Evolutionary conservation across 2,113 vertebrate species (phyloP).

Genomic region (Cacatua alba): DNA sequence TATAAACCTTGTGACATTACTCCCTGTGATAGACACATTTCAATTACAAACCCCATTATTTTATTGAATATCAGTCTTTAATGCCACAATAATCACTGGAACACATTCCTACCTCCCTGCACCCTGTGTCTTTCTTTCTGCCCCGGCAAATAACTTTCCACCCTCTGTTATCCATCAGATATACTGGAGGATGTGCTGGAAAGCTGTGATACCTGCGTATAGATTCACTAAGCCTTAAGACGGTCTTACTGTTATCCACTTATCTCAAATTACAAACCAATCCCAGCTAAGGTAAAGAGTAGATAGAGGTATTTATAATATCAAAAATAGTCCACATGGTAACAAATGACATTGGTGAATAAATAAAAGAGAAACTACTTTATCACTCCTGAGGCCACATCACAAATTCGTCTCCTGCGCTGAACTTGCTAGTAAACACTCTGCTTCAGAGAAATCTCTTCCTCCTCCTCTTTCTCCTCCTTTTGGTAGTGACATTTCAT

Average conservation of each 20-base stretch:
- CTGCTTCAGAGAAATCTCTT: neutral
- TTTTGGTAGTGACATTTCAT: neutral
- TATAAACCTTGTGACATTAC: neutral
- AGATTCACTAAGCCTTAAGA: neutral
- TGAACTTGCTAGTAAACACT: neutral
- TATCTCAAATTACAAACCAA: conserved; percentile 4
- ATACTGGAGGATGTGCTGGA: neutral
- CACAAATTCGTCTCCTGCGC: neutral
- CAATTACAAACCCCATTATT: neutral
- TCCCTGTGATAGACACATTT: neutral
- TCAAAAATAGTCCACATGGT: neutral
- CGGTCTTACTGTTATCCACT: neutral
- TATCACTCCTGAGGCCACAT: neutral
- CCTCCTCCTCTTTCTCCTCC: neutral
- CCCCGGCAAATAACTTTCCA: neutral
- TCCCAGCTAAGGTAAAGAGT: neutral
- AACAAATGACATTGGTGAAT: neutral
- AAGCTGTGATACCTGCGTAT: rapidly evolving
- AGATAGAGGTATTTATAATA: neutral
- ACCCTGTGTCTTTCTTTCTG: neutral
- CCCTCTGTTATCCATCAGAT: neutral
- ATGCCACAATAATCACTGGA: neutral
- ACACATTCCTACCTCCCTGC: neutral
- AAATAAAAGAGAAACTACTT: neutral
- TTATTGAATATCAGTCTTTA: neutral